These are phyloP conservation scores for Indicator maculatus DNA, from an alignment of 2,113 vertebrate genomes.

Conservation along the genomic window DNA sequence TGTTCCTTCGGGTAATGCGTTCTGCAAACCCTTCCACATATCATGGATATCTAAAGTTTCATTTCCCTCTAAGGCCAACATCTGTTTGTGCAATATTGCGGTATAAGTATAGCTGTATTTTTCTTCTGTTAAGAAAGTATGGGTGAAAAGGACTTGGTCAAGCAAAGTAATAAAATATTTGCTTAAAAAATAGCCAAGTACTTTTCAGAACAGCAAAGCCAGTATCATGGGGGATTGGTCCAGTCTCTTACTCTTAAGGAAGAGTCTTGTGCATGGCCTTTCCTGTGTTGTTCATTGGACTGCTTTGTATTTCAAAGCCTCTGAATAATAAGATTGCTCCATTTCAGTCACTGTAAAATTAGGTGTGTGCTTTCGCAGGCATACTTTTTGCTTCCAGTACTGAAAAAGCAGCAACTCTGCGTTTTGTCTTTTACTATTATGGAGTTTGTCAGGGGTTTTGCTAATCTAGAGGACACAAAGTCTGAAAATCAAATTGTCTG, in stretches of 20 bases:
- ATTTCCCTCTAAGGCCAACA: constrained; percentile 52
- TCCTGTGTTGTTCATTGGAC: neutral
- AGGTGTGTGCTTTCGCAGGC: neutral
- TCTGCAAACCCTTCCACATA: constrained; percentile 15
- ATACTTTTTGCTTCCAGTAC: neutral
- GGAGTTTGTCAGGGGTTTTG: neutral
- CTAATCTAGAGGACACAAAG: neutral
- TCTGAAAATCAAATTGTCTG: neutral
- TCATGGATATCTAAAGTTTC: constrained; percentile 55
- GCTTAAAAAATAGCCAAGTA: neutral
- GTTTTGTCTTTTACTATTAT: neutral
- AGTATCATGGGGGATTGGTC: neutral
- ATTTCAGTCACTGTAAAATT: neutral
- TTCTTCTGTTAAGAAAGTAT: neutral
- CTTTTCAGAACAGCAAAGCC: neutral
- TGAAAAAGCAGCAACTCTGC: neutral
- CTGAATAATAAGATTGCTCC: neutral
- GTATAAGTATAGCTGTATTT: neutral
- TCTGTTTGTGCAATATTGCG: constrained; percentile 46
- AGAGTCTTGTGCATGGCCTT: neutral
- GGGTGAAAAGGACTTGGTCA: neutral
- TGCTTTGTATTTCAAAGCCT: neutral
- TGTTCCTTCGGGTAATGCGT: constrained; percentile 50
- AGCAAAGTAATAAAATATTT: neutral
- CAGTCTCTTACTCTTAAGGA: neutral